These are phyloP conservation scores for Sapayoa aenigma DNA, from an alignment of 2,113 vertebrate species.

Conservation along the genomic window DNA sequence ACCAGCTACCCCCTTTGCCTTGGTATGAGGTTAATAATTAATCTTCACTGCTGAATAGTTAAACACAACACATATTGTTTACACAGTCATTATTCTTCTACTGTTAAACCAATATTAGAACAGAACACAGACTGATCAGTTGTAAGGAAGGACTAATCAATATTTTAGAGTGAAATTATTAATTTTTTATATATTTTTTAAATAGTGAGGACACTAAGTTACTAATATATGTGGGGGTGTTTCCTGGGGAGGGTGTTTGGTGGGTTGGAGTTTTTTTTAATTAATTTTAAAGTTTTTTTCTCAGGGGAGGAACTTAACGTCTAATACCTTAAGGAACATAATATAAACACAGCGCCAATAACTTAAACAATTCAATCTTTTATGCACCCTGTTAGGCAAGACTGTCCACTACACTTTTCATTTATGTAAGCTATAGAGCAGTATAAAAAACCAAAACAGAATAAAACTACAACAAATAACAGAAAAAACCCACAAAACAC, in stretches of 20 bases:
- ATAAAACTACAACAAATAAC: neutral
- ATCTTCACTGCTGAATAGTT: constrained; percentile 51
- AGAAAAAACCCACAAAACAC: neutral
- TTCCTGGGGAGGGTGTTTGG: neutral
- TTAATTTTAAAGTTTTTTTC: neutral
- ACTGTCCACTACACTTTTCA: neutral
- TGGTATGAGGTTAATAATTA: constrained; percentile 55
- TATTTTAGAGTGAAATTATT: neutral
- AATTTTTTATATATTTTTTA: neutral
- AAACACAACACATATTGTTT: constrained; percentile 43
- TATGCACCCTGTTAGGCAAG: neutral
- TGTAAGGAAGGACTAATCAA: neutral
- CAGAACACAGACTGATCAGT: neutral
- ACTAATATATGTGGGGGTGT: neutral
- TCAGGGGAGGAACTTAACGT: neutral
- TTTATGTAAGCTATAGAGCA: neutral
- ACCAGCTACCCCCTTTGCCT: neutral
- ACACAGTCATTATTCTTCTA: neutral
- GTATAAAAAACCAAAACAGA: neutral
- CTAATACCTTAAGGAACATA: neutral
- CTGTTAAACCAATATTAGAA: constrained; percentile 1
- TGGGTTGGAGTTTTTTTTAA: neutral
- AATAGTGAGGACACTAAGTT: neutral
- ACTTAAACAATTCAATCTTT: neutral
- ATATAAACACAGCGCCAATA: neutral